A percentile compares a stretch with the other conserved stretches of the same genome.
Conservation (phyloP, 1,140 invertebrate genomes). For the Papilio machaon region DNA sequence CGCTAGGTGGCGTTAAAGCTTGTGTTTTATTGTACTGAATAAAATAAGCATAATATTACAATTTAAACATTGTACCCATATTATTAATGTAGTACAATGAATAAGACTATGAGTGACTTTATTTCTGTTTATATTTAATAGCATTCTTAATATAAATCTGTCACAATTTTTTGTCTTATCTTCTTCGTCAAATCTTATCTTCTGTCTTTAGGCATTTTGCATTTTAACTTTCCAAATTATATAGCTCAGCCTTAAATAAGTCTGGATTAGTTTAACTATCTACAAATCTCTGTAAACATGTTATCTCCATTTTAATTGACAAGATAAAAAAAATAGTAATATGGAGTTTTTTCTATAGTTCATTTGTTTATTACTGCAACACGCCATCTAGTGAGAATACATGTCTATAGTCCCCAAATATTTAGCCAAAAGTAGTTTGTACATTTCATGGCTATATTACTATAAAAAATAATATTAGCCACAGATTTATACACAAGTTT, state of each 20-base stretch:
- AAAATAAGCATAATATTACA: not conserved
- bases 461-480: slow-evolving; percentile 38
- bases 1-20: slow-evolving; percentile 6
- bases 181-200: no score
- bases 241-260: no score
- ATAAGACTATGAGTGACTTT: no score
- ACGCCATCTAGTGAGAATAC: not conserved
- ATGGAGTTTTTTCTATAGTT: not conserved
- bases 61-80: not conserved
- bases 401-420: not conserved
- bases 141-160: no score
- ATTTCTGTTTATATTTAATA: no score
- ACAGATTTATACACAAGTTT: slow-evolving; percentile 53
- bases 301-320: no score
- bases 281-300: no score
- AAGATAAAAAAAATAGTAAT: no score
- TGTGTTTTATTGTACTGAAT: not conserved
- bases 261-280: no score
- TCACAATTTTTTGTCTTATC: no score
- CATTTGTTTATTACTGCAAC: not conserved
- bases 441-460: slow-evolving; percentile 22
- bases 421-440: slow-evolving; percentile 7
- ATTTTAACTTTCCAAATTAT: no score
- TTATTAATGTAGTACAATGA: not conserved
- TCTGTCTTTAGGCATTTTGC: no score